A percentile compares a stretch with the other conserved stretches of the same genome.
These are phyloP conservation scores for Tragopan temminckii DNA, from an alignment of 2,797 vertebrate genomes.

Conservation along the genomic window DNA sequence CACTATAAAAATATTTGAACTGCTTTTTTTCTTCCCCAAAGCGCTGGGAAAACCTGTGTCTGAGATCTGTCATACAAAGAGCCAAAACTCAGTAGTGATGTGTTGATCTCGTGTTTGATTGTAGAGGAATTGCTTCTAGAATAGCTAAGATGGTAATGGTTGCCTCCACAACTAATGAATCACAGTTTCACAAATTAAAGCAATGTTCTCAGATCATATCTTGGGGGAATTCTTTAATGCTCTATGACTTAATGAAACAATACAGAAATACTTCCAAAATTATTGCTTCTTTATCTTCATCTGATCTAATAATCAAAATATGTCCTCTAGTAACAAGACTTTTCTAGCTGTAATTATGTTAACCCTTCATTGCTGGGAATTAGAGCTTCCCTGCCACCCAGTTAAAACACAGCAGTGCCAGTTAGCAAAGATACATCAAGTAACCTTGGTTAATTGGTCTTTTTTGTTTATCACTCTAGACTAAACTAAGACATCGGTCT, in stretches of 20 bases:
- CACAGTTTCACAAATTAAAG: conserved; percentile 74
- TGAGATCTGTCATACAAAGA: neutral
- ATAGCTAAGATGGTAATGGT: conserved; percentile 60
- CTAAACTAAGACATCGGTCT: neutral
- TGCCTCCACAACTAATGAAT: conserved; percentile 66
- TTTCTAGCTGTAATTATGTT: conserved; percentile 74
- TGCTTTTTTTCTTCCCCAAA: neutral
- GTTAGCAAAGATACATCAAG: neutral
- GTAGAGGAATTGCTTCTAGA: conserved; percentile 63
- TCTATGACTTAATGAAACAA: conserved; percentile 81
- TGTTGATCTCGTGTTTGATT: conserved; percentile 56
- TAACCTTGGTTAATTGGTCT: conserved; percentile 17
- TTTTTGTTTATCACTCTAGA: conserved; percentile 9
- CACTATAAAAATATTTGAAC: neutral
- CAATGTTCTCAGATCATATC: conserved; percentile 76
- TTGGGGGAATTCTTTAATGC: conserved; percentile 82
- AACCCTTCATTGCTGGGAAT: conserved; percentile 70
- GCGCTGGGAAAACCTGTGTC: neutral
- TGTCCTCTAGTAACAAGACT: conserved; percentile 78
- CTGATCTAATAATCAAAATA: conserved; percentile 83
- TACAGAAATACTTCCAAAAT: conserved; percentile 75
- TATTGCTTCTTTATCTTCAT: conserved; percentile 79
- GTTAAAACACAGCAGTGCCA: neutral
- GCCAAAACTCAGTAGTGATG: neutral
- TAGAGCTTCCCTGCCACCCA: neutral